Evolutionary conservation across 2,113 vertebrate genomes (phyloP).

Genomic region (Sprattus sprattus): DNA sequence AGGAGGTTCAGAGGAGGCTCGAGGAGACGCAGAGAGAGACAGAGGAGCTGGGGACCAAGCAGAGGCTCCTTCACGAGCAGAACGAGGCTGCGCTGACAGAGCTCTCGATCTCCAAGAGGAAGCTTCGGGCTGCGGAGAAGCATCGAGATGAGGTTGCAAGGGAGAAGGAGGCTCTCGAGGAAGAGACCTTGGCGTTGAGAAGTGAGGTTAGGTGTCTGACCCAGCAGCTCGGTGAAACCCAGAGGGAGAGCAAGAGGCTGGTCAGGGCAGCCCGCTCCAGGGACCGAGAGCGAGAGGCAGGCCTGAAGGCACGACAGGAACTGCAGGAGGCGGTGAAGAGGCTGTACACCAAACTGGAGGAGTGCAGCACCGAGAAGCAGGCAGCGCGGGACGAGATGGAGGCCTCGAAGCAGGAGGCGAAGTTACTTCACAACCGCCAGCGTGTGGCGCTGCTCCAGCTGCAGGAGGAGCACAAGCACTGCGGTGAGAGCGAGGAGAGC

Average conservation of each 20-base stretch:
- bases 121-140: constrained; percentile 29
- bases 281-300: constrained; percentile 29
- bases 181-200: constrained; percentile 26
- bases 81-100: constrained; percentile 27
- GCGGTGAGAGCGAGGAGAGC: constrained; percentile 13
- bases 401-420: constrained; percentile 35
- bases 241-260: constrained; percentile 38
- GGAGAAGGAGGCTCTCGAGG: constrained; percentile 28
- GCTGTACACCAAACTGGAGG: constrained; percentile 27
- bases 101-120: constrained; percentile 8
- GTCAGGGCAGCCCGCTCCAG: constrained; percentile 16
- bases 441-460: constrained; percentile 37
- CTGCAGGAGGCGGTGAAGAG: constrained; percentile 29
- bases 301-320: constrained; percentile 21
- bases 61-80: constrained; percentile 37
- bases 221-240: constrained; percentile 26
- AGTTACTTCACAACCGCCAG: constrained; percentile 23
- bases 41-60: constrained; percentile 33
- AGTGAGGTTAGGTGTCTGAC: constrained; percentile 33
- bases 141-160: constrained; percentile 21
- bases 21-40: constrained; percentile 26
- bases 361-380: constrained; percentile 25
- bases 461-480: constrained; percentile 26
- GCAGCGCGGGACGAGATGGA: constrained; percentile 24
- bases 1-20: constrained; percentile 31